phyloP scores from a whole-genome alignment of 2,888 invertebrate genomes.

The Himalopsyche japonica region DNA sequence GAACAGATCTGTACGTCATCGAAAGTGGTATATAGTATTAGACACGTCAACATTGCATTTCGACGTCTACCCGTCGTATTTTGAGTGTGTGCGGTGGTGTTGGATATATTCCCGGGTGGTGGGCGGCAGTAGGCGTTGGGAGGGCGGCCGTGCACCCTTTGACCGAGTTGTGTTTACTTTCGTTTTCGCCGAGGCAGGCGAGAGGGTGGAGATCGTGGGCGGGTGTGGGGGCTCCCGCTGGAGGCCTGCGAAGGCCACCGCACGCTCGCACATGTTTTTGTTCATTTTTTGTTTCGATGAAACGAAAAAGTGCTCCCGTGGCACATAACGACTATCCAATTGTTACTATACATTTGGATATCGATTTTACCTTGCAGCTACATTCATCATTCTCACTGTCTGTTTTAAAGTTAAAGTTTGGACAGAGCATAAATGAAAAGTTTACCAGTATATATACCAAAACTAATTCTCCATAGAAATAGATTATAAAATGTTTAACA shows the following conservation, averaged over 20 bases:
- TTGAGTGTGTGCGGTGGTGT: neutral
- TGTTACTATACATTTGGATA: slow-evolving; percentile 2
- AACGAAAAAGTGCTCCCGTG: neutral
- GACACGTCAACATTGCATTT: neutral
- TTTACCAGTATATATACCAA: too few species aligned
- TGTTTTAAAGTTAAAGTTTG: too few species aligned
- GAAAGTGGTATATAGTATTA: neutral
- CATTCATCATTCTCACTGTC: too few species aligned
- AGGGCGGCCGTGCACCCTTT: slow-evolving; percentile 50
- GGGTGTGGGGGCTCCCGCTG: neutral
- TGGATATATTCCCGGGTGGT: neutral
- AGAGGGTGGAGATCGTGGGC: neutral
- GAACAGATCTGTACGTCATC: neutral
- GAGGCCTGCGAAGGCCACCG: neutral
- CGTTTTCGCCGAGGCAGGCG: slow-evolving; percentile 50
- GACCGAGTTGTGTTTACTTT: slow-evolving; percentile 65
- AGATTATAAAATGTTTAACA: too few species aligned
- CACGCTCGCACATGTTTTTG: neutral
- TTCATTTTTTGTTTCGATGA: neutral
- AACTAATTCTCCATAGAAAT: too few species aligned
- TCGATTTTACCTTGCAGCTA: slow-evolving; percentile 43
- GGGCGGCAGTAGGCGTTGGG: neutral
- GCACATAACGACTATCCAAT: neutral
- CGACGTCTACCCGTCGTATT: neutral
- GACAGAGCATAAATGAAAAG: too few species aligned